These are phyloP conservation scores for Lethenteron camtschaticum DNA, from an alignment of 2,113 vertebrate genomes.

Conservation along the genomic window DNA sequence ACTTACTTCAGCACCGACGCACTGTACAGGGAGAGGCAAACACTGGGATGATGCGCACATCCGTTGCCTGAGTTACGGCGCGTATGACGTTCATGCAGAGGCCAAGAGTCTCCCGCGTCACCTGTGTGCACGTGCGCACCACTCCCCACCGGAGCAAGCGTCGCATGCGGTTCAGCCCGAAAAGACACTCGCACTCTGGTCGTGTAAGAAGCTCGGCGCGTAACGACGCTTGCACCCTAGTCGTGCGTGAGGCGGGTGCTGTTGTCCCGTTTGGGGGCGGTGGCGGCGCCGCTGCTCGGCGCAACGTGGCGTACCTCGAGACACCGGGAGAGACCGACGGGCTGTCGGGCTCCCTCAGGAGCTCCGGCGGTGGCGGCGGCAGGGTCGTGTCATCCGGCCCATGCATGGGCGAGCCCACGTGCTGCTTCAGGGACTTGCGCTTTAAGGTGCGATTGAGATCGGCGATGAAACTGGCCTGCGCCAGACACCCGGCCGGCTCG, in stretches of 20 bases:
- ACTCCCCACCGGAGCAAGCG: too few relatives aligned
- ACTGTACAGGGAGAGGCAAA: too few relatives aligned
- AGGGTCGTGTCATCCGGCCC: constrained; percentile 66
- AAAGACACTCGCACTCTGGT: too few relatives aligned
- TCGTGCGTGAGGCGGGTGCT: constrained; percentile 74
- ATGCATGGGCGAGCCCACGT: constrained; percentile 49
- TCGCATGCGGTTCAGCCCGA: too few relatives aligned
- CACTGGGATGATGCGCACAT: too few relatives aligned
- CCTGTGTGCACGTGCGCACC: too few relatives aligned
- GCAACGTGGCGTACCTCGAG: constrained; percentile 83
- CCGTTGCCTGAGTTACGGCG: too few relatives aligned
- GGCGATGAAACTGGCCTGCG: constrained; percentile 74
- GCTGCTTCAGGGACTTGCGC: constrained; percentile 69
- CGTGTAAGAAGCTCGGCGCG: too few relatives aligned
- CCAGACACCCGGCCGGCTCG: constrained; percentile 35
- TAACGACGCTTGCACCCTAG: constrained; percentile 31
- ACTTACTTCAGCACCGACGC: too few relatives aligned
- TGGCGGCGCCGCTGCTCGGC: constrained; percentile 55
- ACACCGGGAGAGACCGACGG: constrained; percentile 39
- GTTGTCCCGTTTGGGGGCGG: constrained; percentile 73
- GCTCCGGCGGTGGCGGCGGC: constrained; percentile 65
- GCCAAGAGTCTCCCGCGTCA: too few relatives aligned
- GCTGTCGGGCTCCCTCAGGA: constrained; percentile 48
- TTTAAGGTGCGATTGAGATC: constrained; percentile 82
- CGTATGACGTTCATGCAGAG: too few relatives aligned